Evolutionary conservation across 2,888 invertebrate genomes (phyloP), one percentile per base, ranked within the genome.

Genomic region (Alloplasta piceator): DNA sequence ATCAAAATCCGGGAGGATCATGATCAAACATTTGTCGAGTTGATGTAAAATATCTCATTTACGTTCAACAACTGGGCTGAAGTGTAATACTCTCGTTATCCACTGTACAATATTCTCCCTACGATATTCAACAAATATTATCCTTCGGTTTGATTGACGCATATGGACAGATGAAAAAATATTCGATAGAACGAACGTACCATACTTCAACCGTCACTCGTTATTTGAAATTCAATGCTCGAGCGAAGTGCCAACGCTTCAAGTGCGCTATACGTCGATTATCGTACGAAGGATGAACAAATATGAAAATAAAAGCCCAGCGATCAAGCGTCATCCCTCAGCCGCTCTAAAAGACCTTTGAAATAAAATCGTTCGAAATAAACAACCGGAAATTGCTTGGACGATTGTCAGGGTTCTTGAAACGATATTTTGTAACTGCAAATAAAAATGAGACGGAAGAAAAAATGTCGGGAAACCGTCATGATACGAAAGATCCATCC

Each of bases 171-270:
- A 67, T 26, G 16, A 55, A 67, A 46, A 71, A 70, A 63, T 55
- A 9, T 43, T 48, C 16, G 56, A 58, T 41, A 43, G 36, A 64
- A 43, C 10, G 39, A 36, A 43, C 36, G 43, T 10, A 52, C 43
- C 14, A 26, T 64, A 52, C 55, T 76, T 39, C 56, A 67, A 38
- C 46, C 55, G 9, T 9, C 43, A 64, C 46, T 70, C 64, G 58
- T 70, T 52, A 14, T 9, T 48, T 58, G 58, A 38, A 63, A 80
- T 73, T 63, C 56, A 76, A 68, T 52, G 52, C 38, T 63, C 41
- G 36, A 52, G 39, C 58, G 10, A 14, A 43, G 39, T 10, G 46
- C 10, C 7, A 26, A 46, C 16, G 60, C 61, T 66, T 75, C 52
- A 55, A 56, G 41, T 41, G n/a, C 26, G 56, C 16, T 58, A 26